Evolutionary conservation across 2,797 vertebrate species (phyloP), one percentile per base, ranked within the genome.

Genomic region (Vespertilio murinus): DNA sequence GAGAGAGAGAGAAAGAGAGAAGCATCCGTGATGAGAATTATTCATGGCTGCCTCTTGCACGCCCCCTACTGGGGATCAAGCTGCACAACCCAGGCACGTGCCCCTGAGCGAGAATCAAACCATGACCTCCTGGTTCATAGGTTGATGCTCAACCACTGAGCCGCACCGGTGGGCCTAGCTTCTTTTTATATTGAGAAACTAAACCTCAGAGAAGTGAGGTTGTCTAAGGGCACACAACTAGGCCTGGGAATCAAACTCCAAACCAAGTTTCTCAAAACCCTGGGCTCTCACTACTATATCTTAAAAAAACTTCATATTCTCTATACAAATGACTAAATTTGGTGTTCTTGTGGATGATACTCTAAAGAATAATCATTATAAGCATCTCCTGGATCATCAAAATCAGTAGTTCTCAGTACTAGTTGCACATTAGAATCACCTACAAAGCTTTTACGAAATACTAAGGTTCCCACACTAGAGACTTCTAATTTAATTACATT

Each of bases 181-280:
- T 75, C 38, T 86, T 33, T 86, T 81, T 45, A 65, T 77, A 84
- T 52, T 45, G 70, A 92, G 74, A 95, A 95, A 69, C 42, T 74
- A 88, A 94, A 85, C 23, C 74, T 92, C 64, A 78, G 82, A 83
- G 71, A 82, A 52, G 22, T 52, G 89, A 91, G 88, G 14, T 94
- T 84, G 54, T 79, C 40, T 79, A 88, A 86, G 74, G 82, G 49
- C 74, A 92, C 42, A 74, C 49, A 78, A 73, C 6, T 85, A 92
- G 77, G 40, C 75, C 78, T 64, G 56, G 92, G 49, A 88, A 90
- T 91, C 69, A 78, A 82, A 71, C 61, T 81, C 69, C 65, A 81
- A 86, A 71, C 56, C 16, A 83, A 86, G 82, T 74, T 93, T 91
- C 84, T 86, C 56, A 83, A 91, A 79, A 30, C 40, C 52, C 65